Evolutionary conservation across 2,888 invertebrate species (phyloP).

Genomic region (Chaitophorus viminalis): DNA sequence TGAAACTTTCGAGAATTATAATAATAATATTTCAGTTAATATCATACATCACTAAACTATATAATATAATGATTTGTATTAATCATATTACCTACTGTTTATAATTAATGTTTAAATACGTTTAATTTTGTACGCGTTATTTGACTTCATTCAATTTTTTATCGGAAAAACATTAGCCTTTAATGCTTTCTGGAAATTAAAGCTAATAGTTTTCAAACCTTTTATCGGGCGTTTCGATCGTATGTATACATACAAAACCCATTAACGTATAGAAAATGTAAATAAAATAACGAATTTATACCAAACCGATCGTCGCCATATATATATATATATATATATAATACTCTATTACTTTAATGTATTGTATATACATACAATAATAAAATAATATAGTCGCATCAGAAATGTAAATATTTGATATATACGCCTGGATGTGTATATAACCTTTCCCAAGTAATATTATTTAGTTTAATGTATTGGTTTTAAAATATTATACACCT

Average conservation of each 20-base stretch:
- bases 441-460: too few relatives aligned
- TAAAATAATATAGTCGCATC: too few relatives aligned
- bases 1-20: not conserved
- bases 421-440: too few relatives aligned
- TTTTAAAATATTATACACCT: too few relatives aligned
- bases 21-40: not conserved
- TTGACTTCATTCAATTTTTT: not conserved
- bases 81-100: too few relatives aligned
- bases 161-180: constrained; percentile 1
- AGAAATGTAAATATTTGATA: not conserved
- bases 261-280: not conserved
- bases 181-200: not conserved
- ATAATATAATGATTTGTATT: too few relatives aligned
- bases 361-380: too few relatives aligned
- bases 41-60: too few relatives aligned
- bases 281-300: constrained; percentile 11
- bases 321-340: not conserved
- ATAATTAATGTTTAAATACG: not conserved
- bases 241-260: not conserved
- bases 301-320: not conserved
- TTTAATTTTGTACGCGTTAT: not conserved
- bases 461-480: too few relatives aligned
- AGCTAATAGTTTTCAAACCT: constrained; percentile 3
- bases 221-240: not conserved
- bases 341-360: too few relatives aligned